Conservation (phyloP, 23 tunicate genomes). For the Halocynthia roretzi region DNA sequence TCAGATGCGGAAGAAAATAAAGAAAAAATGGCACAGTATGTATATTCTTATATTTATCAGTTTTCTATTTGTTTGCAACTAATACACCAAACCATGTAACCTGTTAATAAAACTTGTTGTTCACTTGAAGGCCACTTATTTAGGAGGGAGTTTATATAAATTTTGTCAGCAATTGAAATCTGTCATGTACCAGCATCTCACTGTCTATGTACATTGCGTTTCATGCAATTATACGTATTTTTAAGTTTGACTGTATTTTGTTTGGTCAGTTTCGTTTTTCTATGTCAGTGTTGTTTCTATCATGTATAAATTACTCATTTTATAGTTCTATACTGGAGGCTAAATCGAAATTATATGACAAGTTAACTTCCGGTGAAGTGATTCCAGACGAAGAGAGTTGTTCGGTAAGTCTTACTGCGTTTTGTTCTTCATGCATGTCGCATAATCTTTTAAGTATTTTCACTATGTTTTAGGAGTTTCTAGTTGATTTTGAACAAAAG, state of each 20-base stretch:
- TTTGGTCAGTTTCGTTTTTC: too few species aligned
- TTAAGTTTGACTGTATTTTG: too few species aligned
- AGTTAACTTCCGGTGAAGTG: constrained; percentile 81
- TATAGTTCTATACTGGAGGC: constrained; percentile 23
- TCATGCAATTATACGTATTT: too few species aligned
- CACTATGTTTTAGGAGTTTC: constrained; percentile 33
- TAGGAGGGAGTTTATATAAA: too few species aligned
- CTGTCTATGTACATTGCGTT: too few species aligned
- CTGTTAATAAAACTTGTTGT: too few species aligned
- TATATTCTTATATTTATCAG: background rate
- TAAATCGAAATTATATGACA: constrained; percentile 70
- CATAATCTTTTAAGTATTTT: background rate
- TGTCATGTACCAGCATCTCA: too few species aligned
- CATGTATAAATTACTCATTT: too few species aligned
- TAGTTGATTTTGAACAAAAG: constrained; percentile 93
- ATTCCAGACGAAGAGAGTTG: constrained; percentile 63
- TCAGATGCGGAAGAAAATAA: constrained; percentile 34
- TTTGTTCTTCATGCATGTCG: background rate
- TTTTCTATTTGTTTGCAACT: background rate
- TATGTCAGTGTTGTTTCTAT: too few species aligned
- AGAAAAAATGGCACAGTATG: constrained; percentile 42
- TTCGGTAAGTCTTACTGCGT: constrained; percentile 18
- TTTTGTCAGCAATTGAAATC: too few species aligned
- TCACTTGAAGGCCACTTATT: too few species aligned
- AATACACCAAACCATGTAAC: too few species aligned